Percentiles rank a stretch among this genome's conserved stretches.
Evolutionary conservation across 2,113 vertebrate genomes (phyloP).

Genomic region (Emberiza fucata): DNA sequence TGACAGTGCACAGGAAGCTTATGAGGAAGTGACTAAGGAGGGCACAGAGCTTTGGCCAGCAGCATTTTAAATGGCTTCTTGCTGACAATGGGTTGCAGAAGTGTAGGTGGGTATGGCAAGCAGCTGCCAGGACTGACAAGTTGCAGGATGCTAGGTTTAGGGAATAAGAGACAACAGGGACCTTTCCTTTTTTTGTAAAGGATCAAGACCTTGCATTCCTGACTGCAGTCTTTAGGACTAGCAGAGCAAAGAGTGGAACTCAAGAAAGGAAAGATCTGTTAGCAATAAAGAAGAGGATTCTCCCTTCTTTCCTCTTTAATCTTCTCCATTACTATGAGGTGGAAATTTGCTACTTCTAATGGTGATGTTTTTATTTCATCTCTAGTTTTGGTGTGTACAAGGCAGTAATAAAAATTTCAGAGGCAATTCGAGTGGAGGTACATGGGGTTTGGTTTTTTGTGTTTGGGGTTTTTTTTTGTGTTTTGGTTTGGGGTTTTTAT

Average conservation of each 20-base stretch:
- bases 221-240: not conserved
- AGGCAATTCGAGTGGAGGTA: not conserved
- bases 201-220: not conserved
- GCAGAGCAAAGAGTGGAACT: not conserved
- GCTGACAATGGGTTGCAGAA: not conserved
- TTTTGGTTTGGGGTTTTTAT: not conserved
- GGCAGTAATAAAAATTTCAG: not conserved
- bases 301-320: not conserved
- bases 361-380: not conserved
- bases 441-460: not conserved
- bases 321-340: not conserved
- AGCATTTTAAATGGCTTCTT: not conserved
- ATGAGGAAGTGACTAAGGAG: not conserved
- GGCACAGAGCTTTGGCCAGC: not conserved
- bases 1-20: not conserved
- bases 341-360: not conserved
- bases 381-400: not conserved
- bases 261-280: not conserved
- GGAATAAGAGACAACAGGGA: not conserved
- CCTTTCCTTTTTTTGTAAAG: not conserved
- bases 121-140: not conserved
- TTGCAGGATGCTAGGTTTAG: not conserved
- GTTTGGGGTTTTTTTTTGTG: not conserved
- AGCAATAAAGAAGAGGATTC: not conserved
- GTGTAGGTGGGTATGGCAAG: not conserved